A percentile compares a stretch with the other conserved stretches of the same genome.
Conservation (phyloP, 2,113 vertebrate species). For the Erythrolamprus reginae region DNA sequence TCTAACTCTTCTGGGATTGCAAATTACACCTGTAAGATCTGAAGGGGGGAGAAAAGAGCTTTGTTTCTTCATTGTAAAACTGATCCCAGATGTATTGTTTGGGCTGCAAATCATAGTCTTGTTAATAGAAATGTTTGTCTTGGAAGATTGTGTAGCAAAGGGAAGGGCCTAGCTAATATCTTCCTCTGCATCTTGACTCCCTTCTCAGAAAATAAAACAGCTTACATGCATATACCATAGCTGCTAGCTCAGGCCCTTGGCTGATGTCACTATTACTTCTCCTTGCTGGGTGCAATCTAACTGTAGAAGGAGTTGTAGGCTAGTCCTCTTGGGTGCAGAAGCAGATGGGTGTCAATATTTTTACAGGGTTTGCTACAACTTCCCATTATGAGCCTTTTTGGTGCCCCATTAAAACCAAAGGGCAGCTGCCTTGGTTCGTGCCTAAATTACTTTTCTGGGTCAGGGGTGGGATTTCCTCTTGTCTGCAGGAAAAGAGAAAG, state of each 20-base stretch:
- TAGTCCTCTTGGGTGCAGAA: neutral
- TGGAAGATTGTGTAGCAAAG: neutral
- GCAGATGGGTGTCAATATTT: neutral
- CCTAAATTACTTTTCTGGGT: neutral
- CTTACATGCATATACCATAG: neutral
- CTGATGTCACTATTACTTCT: neutral
- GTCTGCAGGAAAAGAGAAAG: slow-evolving; percentile 74
- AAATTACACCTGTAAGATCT: neutral
- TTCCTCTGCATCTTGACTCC: neutral
- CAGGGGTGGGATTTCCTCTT: slow-evolving; percentile 65
- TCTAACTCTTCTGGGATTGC: neutral
- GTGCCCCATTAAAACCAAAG: neutral
- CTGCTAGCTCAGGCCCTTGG: too few species aligned
- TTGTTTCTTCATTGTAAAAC: neutral
- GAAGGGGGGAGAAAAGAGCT: too few species aligned
- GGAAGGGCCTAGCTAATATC: neutral
- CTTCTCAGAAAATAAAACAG: neutral
- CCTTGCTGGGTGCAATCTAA: neutral
- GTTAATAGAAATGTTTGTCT: neutral
- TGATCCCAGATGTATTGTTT: neutral
- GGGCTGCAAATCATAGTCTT: too few species aligned
- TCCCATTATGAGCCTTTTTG: neutral
- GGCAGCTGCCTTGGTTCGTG: neutral
- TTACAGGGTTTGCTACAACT: neutral
- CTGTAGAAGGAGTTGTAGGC: neutral